Percentiles rank a stretch among this genome's conserved stretches.
Evolutionary conservation across 2,888 invertebrate genomes (phyloP).

Genomic region (Drosophila peninsularis): DNA sequence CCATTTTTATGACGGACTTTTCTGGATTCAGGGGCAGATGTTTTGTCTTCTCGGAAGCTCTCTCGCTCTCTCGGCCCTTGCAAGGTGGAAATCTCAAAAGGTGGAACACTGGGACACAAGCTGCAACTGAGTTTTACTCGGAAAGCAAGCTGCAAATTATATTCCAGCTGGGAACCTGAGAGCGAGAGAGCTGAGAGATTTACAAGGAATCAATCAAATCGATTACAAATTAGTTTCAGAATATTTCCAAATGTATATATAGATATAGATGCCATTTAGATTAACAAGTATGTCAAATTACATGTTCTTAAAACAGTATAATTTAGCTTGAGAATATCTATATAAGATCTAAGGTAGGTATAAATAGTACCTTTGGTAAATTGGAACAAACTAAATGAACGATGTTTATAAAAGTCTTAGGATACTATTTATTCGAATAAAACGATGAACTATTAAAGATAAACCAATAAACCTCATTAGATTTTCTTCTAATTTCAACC

Average conservation of each 20-base stretch:
- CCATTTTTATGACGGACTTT: slow-evolving; percentile 39
- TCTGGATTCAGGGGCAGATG: slow-evolving; percentile 67
- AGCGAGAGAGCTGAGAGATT: background rate
- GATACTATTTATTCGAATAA: too few species aligned
- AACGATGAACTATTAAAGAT: too few species aligned
- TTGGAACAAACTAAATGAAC: too few species aligned
- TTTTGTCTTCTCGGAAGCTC: slow-evolving; percentile 70
- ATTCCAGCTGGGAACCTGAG: background rate
- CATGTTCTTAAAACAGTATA: too few species aligned
- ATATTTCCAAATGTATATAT: background rate
- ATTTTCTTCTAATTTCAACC: too few species aligned
- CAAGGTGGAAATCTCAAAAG: slow-evolving; percentile 54
- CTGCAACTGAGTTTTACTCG: slow-evolving; percentile 33
- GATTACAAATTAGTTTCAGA: background rate
- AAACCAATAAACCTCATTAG: too few species aligned
- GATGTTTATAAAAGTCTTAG: too few species aligned
- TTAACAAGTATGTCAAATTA: too few species aligned
- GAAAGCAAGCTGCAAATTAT: slow-evolving; percentile 43
- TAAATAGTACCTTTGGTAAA: too few species aligned
- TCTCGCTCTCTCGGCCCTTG: slow-evolving; percentile 6
- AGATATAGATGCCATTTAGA: too few species aligned
- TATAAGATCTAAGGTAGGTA: too few species aligned
- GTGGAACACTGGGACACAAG: slow-evolving; percentile 39
- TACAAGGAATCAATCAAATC: slow-evolving; percentile 18
- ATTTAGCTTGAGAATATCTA: too few species aligned